These are phyloP conservation scores for Drosophila phalerata DNA, from an alignment of 2,888 invertebrate genomes.

Conservation along the genomic window DNA sequence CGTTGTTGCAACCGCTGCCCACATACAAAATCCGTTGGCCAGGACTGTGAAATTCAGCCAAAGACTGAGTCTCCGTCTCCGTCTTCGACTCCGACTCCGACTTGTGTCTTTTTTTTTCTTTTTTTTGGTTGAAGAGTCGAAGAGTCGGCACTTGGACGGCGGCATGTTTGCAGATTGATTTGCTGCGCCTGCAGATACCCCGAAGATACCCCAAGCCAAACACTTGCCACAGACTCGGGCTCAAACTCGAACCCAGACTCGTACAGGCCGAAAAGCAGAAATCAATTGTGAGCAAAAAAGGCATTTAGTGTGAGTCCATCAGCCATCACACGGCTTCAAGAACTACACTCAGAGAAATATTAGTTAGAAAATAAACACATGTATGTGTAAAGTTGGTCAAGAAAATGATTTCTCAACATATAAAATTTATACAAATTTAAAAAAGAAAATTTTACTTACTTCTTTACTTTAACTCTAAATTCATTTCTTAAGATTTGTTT, in stretches of 20 bases:
- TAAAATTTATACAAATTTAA: too few relatives aligned
- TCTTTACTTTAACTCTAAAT: too few relatives aligned
- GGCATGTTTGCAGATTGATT: constrained; percentile 81
- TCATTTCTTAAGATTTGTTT: too few relatives aligned
- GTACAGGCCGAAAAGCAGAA: constrained; percentile 51
- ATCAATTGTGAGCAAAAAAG: constrained; percentile 65
- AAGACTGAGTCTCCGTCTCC: not conserved
- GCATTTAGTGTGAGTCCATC: constrained; percentile 72
- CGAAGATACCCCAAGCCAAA: constrained; percentile 61
- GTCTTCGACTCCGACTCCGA: constrained; percentile 9
- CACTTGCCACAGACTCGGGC: constrained; percentile 65
- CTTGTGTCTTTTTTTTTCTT: constrained; percentile 2
- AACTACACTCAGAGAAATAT: constrained; percentile 34
- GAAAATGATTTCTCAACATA: too few relatives aligned
- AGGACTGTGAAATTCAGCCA: constrained; percentile 39
- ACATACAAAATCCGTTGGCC: constrained; percentile 39
- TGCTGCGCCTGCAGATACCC: constrained; percentile 75
- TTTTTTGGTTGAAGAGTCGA: constrained; percentile 23
- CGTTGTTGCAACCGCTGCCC: constrained; percentile 64
- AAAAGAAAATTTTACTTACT: too few relatives aligned
- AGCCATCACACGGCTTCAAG: constrained; percentile 27
- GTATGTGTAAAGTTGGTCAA: too few relatives aligned
- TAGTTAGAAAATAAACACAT: not conserved
- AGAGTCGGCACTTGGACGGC: constrained; percentile 67
- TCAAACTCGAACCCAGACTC: not conserved